Conservation (phyloP, 2,797 vertebrate genomes). For the Ptychobarbus kaznakovi region DNA sequence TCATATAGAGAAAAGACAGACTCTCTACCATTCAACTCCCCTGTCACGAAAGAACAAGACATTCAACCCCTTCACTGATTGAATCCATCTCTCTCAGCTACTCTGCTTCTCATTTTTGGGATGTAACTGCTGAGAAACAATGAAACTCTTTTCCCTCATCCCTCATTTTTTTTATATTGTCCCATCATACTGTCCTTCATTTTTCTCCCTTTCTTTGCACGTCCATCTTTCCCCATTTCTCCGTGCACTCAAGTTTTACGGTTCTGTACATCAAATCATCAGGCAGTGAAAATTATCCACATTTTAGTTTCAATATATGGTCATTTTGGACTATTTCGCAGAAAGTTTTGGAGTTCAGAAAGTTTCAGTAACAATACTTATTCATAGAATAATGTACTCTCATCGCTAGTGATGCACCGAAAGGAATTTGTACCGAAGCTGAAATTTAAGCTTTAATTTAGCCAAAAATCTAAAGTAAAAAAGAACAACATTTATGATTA, state of each 20-base stretch:
- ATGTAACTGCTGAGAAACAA: slow-evolving; percentile 34
- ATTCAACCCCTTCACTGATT: slow-evolving; percentile 24
- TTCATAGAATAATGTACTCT: neutral
- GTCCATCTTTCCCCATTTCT: slow-evolving; percentile 10
- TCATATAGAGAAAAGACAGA: slow-evolving; percentile 4
- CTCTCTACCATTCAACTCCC: slow-evolving; percentile 3
- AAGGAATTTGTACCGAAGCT: neutral
- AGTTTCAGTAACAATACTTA: neutral
- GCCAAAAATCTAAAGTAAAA: neutral
- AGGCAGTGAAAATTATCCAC: slow-evolving; percentile 3
- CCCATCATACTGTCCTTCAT: neutral
- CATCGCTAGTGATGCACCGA: neutral
- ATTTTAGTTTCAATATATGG: slow-evolving; percentile 3
- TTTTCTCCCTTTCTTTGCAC: slow-evolving; percentile 20
- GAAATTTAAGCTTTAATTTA: neutral
- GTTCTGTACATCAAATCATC: neutral
- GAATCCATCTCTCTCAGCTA: neutral
- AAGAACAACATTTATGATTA: no score
- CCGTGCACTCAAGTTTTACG: neutral
- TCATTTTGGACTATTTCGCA: neutral
- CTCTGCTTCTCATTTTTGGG: slow-evolving; percentile 5
- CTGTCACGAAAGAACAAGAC: slow-evolving; percentile 10
- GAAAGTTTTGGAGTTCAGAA: neutral
- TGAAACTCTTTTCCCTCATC: slow-evolving; percentile 17
- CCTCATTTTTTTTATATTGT: neutral